phyloP scores from a whole-genome alignment of 2,888 invertebrate genomes.

The Leucania comma region DNA sequence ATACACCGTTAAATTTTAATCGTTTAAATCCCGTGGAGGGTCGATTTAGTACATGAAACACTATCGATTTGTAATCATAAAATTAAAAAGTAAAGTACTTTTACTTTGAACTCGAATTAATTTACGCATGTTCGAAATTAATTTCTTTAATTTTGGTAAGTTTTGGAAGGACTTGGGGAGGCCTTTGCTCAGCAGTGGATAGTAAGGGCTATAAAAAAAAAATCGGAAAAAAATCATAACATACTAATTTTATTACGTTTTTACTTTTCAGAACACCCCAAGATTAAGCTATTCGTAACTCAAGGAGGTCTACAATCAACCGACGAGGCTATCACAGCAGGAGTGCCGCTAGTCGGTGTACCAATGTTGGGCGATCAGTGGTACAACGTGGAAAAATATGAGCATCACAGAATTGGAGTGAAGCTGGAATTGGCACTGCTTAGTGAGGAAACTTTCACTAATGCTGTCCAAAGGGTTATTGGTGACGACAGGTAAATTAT shows the following conservation, averaged over 20 bases:
- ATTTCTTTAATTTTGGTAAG: too few species aligned
- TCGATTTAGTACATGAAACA: too few species aligned
- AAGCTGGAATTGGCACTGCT: slow-evolving; percentile 67
- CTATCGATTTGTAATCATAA: too few species aligned
- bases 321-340: slow-evolving; percentile 83
- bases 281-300: slow-evolving; percentile 85
- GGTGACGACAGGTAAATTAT: slow-evolving; percentile 69
- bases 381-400: slow-evolving; percentile 79
- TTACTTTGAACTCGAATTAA: too few species aligned
- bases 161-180: too few species aligned
- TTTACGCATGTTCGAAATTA: too few species aligned
- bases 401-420: slow-evolving; percentile 71
- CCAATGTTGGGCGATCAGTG: slow-evolving; percentile 85
- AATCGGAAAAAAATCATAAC: neutral
- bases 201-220: too few species aligned
- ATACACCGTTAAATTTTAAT: too few species aligned
- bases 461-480: slow-evolving; percentile 69
- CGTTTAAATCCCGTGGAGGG: too few species aligned
- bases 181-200: too few species aligned
- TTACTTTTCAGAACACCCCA: slow-evolving; percentile 58
- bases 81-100: too few species aligned
- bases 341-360: slow-evolving; percentile 81
- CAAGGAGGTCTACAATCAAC: slow-evolving; percentile 87
- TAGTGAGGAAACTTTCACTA: slow-evolving; percentile 69
- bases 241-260: neutral